Evolutionary conservation across 2,797 vertebrate species (phyloP).

Genomic region (Molossus molossus): DNA sequence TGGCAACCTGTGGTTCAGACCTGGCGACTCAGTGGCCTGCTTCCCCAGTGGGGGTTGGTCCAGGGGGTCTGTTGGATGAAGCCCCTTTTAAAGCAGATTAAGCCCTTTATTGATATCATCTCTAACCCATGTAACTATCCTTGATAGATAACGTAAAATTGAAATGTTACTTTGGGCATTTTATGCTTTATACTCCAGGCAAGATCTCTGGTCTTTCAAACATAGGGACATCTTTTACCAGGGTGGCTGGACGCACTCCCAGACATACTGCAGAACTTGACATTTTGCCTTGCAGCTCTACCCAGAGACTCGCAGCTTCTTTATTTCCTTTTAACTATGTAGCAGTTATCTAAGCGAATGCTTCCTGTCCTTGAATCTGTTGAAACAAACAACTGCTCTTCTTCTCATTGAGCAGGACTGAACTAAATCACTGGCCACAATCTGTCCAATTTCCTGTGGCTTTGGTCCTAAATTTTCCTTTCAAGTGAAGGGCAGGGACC

Average conservation of each 20-base stretch:
- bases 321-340: background rate
- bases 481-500: background rate
- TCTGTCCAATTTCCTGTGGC: background rate
- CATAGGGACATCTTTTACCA: background rate
- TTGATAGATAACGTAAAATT: background rate
- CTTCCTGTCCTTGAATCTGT: background rate
- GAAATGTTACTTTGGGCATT: background rate
- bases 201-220: background rate
- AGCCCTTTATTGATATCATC: background rate
- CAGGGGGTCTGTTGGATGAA: background rate
- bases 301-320: background rate
- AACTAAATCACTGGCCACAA: background rate
- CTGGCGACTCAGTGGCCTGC: background rate
- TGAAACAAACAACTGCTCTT: background rate
- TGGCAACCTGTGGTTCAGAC: conserved; percentile 3
- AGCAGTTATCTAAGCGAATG: background rate
- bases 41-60: background rate
- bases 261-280: background rate
- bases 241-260: background rate
- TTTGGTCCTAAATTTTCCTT: background rate
- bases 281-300: background rate
- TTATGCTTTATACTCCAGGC: background rate
- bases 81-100: background rate
- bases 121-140: background rate
- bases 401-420: background rate